A percentile compares a stretch with the other conserved stretches of the same genome.
phyloP scores from a whole-genome alignment of 1,140 invertebrate genomes.

The Brachionus asplanchnoidis region DNA sequence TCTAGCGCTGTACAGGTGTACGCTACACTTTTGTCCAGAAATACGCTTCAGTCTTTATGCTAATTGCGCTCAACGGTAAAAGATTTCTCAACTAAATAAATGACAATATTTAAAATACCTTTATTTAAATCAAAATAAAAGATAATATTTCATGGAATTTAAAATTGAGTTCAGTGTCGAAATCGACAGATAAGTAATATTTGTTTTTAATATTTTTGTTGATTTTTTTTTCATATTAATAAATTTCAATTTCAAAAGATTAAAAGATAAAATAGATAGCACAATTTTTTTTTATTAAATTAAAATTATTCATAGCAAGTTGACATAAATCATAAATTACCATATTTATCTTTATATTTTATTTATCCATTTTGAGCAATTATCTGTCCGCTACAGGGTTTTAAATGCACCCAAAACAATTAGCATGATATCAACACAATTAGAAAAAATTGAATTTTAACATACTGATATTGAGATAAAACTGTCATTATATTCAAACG shows the following conservation, averaged over 20 bases:
- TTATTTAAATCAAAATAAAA: background rate
- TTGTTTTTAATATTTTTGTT: background rate
- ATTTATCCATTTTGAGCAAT: background rate
- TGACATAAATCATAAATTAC: slow-evolving; percentile 24
- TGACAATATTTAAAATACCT: slow-evolving; percentile 17
- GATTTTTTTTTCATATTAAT: background rate
- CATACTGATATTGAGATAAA: background rate
- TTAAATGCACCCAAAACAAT: background rate
- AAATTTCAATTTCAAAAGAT: slow-evolving; percentile 37
- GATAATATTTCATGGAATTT: slow-evolving; percentile 3
- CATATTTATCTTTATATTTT: background rate
- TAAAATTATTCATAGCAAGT: slow-evolving; percentile 9
- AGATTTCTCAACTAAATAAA: slow-evolving; percentile 15
- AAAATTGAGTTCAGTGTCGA: slow-evolving; percentile 7
- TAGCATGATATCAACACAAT: background rate
- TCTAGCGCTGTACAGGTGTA: background rate
- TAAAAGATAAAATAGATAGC: slow-evolving; percentile 35
- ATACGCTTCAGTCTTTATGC: background rate
- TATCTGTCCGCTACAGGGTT: background rate
- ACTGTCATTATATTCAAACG: background rate
- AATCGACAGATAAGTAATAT: slow-evolving; percentile 35
- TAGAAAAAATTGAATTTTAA: background rate
- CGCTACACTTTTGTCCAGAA: background rate
- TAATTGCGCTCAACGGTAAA: slow-evolving; percentile 16
- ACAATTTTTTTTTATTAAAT: background rate